These are phyloP conservation scores for Perizoma affinitatum DNA, from an alignment of 2,888 invertebrate species.

Conservation along the genomic window DNA sequence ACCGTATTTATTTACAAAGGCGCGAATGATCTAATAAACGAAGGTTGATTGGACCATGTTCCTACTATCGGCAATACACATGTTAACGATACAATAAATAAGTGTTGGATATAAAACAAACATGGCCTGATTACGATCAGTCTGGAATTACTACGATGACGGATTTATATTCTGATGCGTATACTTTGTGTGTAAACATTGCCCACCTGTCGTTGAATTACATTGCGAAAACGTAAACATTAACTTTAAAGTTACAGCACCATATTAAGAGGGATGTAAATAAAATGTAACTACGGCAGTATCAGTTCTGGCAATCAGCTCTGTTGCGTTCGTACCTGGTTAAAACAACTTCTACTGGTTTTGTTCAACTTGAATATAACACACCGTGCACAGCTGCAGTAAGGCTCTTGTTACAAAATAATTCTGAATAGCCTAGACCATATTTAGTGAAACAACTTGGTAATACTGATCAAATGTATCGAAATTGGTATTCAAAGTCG, in stretches of 20 bases:
- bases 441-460: constrained; percentile 23
- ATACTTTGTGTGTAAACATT: constrained; percentile 46
- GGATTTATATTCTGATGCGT: constrained; percentile 60
- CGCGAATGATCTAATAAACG: constrained; percentile 42
- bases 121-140: constrained; percentile 57
- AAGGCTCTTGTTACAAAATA: constrained; percentile 26
- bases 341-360: constrained; percentile 16
- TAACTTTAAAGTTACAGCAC: constrained; percentile 29
- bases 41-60: constrained; percentile 43
- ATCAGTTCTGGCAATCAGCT: constrained; percentile 14
- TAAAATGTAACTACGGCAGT: constrained; percentile 29
- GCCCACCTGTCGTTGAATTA: constrained; percentile 65
- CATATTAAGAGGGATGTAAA: constrained; percentile 36
- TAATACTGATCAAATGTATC: constrained; percentile 21
- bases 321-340: constrained; percentile 9
- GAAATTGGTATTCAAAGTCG: constrained; percentile 24
- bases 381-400: constrained; percentile 26
- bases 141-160: constrained; percentile 54
- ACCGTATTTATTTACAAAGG: constrained; percentile 39
- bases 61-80: constrained; percentile 46
- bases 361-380: constrained; percentile 11
- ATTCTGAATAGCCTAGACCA: constrained; percentile 14
- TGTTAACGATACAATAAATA: constrained; percentile 59
- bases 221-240: constrained; percentile 53
- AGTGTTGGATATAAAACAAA: constrained; percentile 62